A percentile compares a stretch with the other conserved stretches of the same genome.
Evolutionary conservation across 2,113 vertebrate genomes (phyloP).

Genomic region (Cottus gobio): DNA sequence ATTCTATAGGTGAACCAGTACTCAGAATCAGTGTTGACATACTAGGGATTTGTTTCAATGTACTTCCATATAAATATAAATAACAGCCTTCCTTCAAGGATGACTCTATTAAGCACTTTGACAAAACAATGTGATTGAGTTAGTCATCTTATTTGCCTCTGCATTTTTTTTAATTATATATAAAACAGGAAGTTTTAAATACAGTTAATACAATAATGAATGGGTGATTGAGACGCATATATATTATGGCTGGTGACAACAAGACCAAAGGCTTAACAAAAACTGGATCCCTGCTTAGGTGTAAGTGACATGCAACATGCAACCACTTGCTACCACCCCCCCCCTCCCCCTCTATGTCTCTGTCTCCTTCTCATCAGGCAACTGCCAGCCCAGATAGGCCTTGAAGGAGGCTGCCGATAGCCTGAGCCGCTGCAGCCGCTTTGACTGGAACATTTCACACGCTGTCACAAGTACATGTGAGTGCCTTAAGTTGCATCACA

Average conservation of each 20-base stretch:
- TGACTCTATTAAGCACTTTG: background rate
- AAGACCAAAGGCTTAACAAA: background rate
- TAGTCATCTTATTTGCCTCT: background rate
- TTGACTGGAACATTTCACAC: constrained; percentile 72
- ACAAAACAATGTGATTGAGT: background rate
- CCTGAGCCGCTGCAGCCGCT: constrained; percentile 57
- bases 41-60: too few relatives aligned
- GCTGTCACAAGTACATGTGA: constrained; percentile 59
- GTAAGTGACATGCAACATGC: constrained; percentile 10
- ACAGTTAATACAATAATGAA: background rate
- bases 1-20: background rate
- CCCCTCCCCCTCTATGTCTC: constrained; percentile 15
- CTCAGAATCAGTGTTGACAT: background rate
- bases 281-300: constrained; percentile 2
- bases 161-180: too few relatives aligned
- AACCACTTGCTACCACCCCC: background rate
- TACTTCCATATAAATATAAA: too few relatives aligned
- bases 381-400: constrained; percentile 69
- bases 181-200: too few relatives aligned
- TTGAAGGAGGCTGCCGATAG: constrained; percentile 64
- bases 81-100: background rate
- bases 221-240: background rate
- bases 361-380: constrained; percentile 62
- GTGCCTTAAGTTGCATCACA: constrained; percentile 66
- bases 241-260: background rate